phyloP scores from a whole-genome alignment of 64 coral and sea anemone genomes.

The Hydrozoanthus tunicans region DNA sequence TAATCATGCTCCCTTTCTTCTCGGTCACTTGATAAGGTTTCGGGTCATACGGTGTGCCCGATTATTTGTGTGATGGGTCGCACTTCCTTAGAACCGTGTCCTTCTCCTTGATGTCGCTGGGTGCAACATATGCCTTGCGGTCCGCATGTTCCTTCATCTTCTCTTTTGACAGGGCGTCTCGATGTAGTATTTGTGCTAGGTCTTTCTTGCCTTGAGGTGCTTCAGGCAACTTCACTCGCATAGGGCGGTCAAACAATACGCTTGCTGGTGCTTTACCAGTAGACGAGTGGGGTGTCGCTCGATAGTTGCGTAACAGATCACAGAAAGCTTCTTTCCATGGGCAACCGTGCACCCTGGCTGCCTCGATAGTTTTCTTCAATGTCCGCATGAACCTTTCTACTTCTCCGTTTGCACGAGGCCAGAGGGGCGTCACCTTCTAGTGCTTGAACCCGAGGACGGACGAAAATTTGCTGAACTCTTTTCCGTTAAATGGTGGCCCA shows the following conservation, averaged over 20 bases:
- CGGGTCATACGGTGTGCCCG: conserved; percentile 9
- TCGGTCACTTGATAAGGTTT: conserved; percentile 14
- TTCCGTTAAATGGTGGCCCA: conserved; percentile 11
- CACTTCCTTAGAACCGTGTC: too few relatives aligned
- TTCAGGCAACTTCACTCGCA: conserved; percentile 48
- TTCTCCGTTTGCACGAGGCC: conserved; percentile 1
- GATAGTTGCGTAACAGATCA: not conserved
- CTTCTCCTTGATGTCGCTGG: too few relatives aligned
- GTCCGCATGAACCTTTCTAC: not conserved
- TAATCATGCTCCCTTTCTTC: conserved; percentile 30
- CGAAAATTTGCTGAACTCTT: not conserved
- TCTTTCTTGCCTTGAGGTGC: conserved; percentile 30
- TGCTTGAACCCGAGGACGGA: conserved; percentile 4
- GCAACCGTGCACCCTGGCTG: conserved; percentile 3
- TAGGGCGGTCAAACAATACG: conserved; percentile 34
- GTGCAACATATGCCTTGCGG: not conserved
- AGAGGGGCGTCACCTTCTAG: conserved; percentile 17
- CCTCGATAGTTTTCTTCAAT: conserved; percentile 29
- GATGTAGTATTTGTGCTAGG: not conserved
- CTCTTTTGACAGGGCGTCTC: not conserved
- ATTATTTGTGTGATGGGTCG: conserved; percentile 28
- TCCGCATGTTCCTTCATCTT: conserved; percentile 3
- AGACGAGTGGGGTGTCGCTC: too few relatives aligned
- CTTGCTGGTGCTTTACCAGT: not conserved
- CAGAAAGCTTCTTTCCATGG: conserved; percentile 42